Base-by-base conservation (phyloP, 2,113 vertebrate genomes). In the Montifringilla adamsi region DNA sequence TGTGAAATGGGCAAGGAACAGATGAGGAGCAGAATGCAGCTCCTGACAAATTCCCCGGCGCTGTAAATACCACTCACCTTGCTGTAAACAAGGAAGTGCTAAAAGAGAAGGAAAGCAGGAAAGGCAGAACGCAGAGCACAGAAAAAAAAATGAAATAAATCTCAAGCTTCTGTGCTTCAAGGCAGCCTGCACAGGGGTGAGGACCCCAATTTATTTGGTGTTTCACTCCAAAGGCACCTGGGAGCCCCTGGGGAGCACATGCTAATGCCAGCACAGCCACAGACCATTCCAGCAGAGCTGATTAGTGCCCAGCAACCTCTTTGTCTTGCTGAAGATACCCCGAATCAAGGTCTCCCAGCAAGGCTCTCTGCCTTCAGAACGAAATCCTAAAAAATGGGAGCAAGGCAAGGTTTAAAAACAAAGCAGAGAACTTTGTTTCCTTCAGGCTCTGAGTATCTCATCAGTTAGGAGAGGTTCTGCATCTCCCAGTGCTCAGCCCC, bases 11-110 rank as follows among this genome's bases (percentile, higher is more conserved):
- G 87, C 86, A 66, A 84, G 93, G 74, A 95, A 75, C 81, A 94
- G 93, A 70, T 91, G 94, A 95, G 1, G 63, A 96, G 84, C 78
- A 78, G 95, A 94, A 95, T 74, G 94, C 95, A 76, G 93, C 83
- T 94, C 91, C 90, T 83, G 96, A 96, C 93, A 84, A 82, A 85
- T 94, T 94, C 86, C 90, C 59, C 60, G 26, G 93, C 87, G 39
- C 93, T 95, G 95, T 96, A 96, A 95, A 94, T 95, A 92, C 26
- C 35, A 35, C 94, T 96, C 95, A 96, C 96, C 93, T 96, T 63
- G 93, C 94, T 96, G 92, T 95, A 92, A 97, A 96, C 93, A 95
- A 93, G 89, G 70, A 55, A 79, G 84, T 78, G 92, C 77, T 82
- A n/a, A 95, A 80, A 20, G 77, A 55, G 47, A 15, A 41, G 46